Evolutionary conservation across 2,888 invertebrate genomes (phyloP), one percentile per base, ranked within the genome.

Genomic region (Eudemis profundana): DNA sequence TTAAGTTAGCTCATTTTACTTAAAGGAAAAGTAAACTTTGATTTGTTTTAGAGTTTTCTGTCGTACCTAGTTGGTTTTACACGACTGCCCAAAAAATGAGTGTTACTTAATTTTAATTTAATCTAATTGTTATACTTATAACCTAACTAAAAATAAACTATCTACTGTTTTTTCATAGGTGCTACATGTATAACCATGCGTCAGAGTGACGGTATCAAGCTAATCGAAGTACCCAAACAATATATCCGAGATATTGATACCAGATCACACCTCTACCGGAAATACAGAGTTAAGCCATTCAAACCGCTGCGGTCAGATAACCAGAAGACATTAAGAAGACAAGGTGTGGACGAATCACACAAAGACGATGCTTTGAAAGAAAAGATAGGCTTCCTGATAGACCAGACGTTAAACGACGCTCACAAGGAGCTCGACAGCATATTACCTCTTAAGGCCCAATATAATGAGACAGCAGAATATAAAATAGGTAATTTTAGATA

Each of bases 331-430:
- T 12, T 36, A 14, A 47, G 57, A 36, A 59, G 47, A 15, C 33
- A 47, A 14, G 57, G 60, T 0, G 68, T 69, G 14, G 75, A 77
- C 4, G 5, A 19, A 21, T 10, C 40, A 0, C 74, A 78, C 3
- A 85, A 85, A 67, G 87, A 87, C 54, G 47, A 57, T 0, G 82
- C 78, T 29, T 70, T 90, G 42, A 90, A 90, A 68, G 72, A 66
- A 19, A 89, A 89, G 77, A 87, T 90, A 38, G 63, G 78, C 0
- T 74, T 74, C 0, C 78, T 90, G 0, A 84, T 90, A 0, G 74
- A 85, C 36, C 87, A 89, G 73, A 86, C 87, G 0, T 57, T 89
- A 15, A 79, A 84, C 44, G 88, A 89, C 61, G 81, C 84, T 1
- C 76, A 81, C 27, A 75, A 69, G 15, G 87, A 82, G 74, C 76